phyloP scores from a whole-genome alignment of 1,140 invertebrate species.

The Sycophila sp. region DNA sequence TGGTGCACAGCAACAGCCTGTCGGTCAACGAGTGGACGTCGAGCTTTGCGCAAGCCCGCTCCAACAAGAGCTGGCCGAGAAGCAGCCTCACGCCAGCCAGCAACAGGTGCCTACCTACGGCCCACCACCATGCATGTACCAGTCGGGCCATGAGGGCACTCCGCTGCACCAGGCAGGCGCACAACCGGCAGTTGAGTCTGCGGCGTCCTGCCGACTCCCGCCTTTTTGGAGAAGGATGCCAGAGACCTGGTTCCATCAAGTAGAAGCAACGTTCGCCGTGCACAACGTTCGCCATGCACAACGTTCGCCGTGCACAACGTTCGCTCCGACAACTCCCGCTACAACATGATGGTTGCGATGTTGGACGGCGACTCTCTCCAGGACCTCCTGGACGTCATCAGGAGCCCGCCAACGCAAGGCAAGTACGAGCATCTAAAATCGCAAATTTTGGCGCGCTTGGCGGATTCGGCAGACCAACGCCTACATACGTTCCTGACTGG shows the following conservation, averaged over 20 bases:
- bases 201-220: neutral
- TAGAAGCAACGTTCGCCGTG: neutral
- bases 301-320: too few species aligned
- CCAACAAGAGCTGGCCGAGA: too few species aligned
- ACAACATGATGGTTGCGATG: slow-evolving; percentile 23
- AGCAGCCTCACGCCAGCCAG: too few species aligned
- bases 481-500: neutral
- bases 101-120: too few species aligned
- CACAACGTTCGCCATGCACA: neutral
- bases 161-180: too few species aligned
- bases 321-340: neutral
- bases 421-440: slow-evolving; percentile 40
- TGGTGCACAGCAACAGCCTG: too few species aligned
- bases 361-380: slow-evolving; percentile 10
- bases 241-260: neutral
- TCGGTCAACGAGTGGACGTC: too few species aligned
- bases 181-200: neutral
- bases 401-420: slow-evolving; percentile 2
- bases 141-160: too few species aligned
- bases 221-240: neutral
- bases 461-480: slow-evolving; percentile 31
- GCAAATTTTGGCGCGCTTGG: slow-evolving; percentile 10
- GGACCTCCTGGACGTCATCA: slow-evolving; percentile 26
- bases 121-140: too few species aligned
- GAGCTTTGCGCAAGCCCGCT: too few species aligned